A percentile compares a stretch with the other conserved stretches of the same genome.
phyloP scores from a whole-genome alignment of 1,140 invertebrate genomes.

The Pomacea maculata region DNA sequence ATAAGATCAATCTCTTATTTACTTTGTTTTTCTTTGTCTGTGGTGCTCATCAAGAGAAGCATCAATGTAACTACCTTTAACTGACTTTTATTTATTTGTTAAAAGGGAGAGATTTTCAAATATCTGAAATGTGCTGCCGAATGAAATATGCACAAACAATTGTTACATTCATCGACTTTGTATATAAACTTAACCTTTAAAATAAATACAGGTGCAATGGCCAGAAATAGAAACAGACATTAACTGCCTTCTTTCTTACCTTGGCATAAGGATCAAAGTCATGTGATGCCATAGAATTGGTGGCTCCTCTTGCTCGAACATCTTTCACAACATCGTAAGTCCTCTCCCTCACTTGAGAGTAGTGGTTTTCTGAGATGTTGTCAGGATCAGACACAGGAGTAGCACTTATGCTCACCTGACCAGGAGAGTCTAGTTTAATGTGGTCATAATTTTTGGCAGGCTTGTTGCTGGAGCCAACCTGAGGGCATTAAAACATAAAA shows the following conservation, averaged over 20 bases:
- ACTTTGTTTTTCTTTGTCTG: too few relatives aligned
- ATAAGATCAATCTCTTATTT: background rate
- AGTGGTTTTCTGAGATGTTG: slow-evolving; percentile 31
- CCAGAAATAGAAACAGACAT: too few relatives aligned
- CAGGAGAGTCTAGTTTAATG: slow-evolving; percentile 27
- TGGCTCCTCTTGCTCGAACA: slow-evolving; percentile 14
- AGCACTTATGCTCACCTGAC: slow-evolving; percentile 18
- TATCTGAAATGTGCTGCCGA: too few relatives aligned
- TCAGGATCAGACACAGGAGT: slow-evolving; percentile 23
- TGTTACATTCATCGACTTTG: too few relatives aligned
- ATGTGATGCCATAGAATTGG: slow-evolving; percentile 11
- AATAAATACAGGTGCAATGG: too few relatives aligned
- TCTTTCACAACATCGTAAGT: slow-evolving; percentile 45
- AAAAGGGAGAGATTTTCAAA: background rate
- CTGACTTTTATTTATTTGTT: background rate
- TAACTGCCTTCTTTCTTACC: slow-evolving; percentile 16
- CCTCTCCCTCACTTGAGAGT: slow-evolving; percentile 38
- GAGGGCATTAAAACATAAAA: background rate
- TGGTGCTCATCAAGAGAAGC: too few relatives aligned
- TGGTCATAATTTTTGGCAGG: slow-evolving; percentile 38
- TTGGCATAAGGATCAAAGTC: slow-evolving; percentile 30
- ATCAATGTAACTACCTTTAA: too few relatives aligned
- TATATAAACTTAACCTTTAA: too few relatives aligned
- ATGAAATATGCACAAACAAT: too few relatives aligned
- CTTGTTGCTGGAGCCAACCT: background rate